These are phyloP conservation scores for Lonchura striata DNA, from an alignment of 2,113 vertebrate genomes.

Conservation along the genomic window DNA sequence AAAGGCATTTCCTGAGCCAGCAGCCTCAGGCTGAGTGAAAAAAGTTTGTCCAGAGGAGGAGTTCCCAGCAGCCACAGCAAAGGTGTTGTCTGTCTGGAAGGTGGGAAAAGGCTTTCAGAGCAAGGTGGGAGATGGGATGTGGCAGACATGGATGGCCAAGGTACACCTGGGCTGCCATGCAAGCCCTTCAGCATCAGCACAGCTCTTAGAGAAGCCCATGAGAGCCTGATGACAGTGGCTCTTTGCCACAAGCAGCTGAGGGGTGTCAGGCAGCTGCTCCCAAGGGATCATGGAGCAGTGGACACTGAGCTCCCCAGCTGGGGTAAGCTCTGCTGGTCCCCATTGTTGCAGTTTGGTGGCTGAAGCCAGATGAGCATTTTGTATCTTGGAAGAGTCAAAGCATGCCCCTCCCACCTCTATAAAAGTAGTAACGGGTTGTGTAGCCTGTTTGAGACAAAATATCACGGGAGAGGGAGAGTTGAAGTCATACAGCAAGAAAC, in stretches of 20 bases:
- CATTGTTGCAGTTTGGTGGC: not conserved
- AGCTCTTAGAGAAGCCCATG: fast-evolving
- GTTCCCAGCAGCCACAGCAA: not conserved
- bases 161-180: fast-evolving
- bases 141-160: not conserved
- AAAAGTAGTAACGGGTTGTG: not conserved
- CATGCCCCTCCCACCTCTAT: not conserved
- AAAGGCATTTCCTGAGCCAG: fast-evolving
- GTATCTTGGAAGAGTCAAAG: not conserved
- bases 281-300: fast-evolving
- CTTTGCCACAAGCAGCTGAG: not conserved
- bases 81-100: not conserved
- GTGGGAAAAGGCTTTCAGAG: not conserved
- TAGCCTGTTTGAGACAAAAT: not conserved
- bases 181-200: not conserved
- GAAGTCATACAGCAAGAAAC: not conserved
- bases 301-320: not conserved
- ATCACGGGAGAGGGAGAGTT: not conserved
- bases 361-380: not conserved
- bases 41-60: not conserved
- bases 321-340: not conserved
- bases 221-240: not conserved
- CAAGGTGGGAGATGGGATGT: not conserved
- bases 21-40: not conserved
- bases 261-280: not conserved